phyloP scores from a whole-genome alignment of 1,140 invertebrate species.

The Anagrus nilaparvatae region DNA sequence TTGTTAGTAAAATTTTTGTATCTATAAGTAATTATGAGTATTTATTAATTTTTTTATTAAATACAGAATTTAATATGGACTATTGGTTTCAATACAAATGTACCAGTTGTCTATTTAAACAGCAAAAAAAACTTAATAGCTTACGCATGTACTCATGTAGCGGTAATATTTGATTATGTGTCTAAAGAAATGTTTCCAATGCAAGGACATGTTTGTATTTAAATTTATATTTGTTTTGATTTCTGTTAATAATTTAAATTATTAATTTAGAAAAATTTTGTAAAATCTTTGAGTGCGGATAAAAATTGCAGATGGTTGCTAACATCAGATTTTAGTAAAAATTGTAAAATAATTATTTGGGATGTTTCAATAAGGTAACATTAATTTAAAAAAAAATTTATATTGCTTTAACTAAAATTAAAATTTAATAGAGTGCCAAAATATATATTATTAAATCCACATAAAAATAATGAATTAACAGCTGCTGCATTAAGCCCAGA shows the following conservation, averaged over 20 bases:
- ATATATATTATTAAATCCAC: constrained; percentile 42
- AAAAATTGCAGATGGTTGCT: constrained; percentile 42
- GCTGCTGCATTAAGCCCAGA: constrained; percentile 43
- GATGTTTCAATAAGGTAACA: constrained; percentile 34
- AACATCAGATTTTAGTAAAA: constrained; percentile 43
- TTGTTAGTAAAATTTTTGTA: constrained; percentile 2
- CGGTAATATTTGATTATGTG: constrained; percentile 44
- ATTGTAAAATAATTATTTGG: constrained; percentile 47
- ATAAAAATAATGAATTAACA: constrained; percentile 29
- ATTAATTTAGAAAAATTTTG: constrained; percentile 36
- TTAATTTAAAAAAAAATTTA: constrained; percentile 1
- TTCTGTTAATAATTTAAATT: constrained; percentile 13
- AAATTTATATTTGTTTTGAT: constrained; percentile 3
- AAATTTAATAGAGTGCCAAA: constrained; percentile 33
- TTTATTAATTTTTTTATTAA: too few species aligned
- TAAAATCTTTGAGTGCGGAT: constrained; percentile 37
- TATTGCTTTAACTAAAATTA: constrained; percentile 1
- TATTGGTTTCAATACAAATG: constrained; percentile 44
- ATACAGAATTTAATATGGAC: constrained; percentile 46
- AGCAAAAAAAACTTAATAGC: constrained; percentile 35
- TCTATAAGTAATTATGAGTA: too few species aligned
- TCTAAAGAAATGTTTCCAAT: constrained; percentile 42
- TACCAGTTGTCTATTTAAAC: constrained; percentile 45
- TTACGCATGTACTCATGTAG: constrained; percentile 44
- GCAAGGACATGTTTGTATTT: constrained; percentile 45